Base-by-base conservation (phyloP, 2,888 invertebrate genomes). In the Thera britannica region DNA sequence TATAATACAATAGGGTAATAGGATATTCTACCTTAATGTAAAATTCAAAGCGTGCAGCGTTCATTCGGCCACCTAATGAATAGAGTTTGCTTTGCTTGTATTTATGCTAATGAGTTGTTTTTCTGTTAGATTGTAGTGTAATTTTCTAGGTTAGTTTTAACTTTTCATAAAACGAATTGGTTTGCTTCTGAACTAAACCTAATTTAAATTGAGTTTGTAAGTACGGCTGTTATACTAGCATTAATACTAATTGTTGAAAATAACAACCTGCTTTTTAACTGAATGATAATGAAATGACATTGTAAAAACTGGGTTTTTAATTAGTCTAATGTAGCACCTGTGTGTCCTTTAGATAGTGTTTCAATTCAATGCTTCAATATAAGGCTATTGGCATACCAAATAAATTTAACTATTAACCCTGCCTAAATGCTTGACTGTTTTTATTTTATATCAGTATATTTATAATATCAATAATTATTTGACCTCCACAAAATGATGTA, bases 41-140 rank as follows among this genome's bases (percentile, higher is more conserved):
- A 46, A 46, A 46, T 61, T 54, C 54, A 61, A 3, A 61, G 11
- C 44, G 11, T 52, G 23, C n/a, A 41, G 35, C 35, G 44, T 61
- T 54, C 52, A 44, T 52, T 61, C 35, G 61, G 34, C 35, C 52
- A 61, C 44, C 52, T 61, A 54, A 34, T 60, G 52, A 44, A 60
- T 60, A 61, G n/a, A 12, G 11, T 54, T 61, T 11, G 54, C 46
- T 46, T 60, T 11, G 59, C 49, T 60, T 51, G 59, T 52, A 44
- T 61, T 54, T 54, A 41, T 54, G 52, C 8, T 46, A 61, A 61
- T 61, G 35, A 44, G 35, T 35, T 54, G 54, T 61, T 35, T 54
- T 54, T 61, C 35, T 44, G 44, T n/a, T 54, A 48, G 48, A 48
- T 38, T 35, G 9, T n/a, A 9, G 3, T 1, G 2, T 35, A 36